Evolutionary conservation across 2,888 invertebrate species (phyloP), one percentile per base, ranked within the genome.

Genomic region (Diadegma fenestrale): DNA sequence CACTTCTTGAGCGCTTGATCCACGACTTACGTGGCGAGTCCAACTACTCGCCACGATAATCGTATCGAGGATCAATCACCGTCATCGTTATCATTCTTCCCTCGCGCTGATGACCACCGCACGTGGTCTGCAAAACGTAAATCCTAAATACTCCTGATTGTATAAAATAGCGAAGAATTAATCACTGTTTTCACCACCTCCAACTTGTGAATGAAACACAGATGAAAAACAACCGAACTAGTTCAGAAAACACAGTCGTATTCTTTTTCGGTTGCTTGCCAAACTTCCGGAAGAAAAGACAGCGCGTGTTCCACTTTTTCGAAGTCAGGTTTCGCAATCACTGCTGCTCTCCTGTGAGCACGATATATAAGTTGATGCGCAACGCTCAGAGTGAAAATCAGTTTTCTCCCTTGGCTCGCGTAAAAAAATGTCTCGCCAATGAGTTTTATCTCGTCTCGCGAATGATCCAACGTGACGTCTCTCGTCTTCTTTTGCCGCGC

Each of bases 11-110:
- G 58, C 66, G 37, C 73, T 73, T 43, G 41, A 10, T 69, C 73
- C 43, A 45, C 19, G 77, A 73, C 61, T 76, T 80, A 68, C 82
- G 85, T 77, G 80, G 82, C 85, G 77, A 86, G 85, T 78, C 80
- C 68, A 63, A 86, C 85, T 80, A 86, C 82, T 83, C 85, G 85
- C 80, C 85, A 83, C 85, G 82, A 86, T 75, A 78, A 71, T 83
- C 82, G 77, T 80, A 76, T 77, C 82, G 82, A 83, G 77, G 77
- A 78, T 86, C 85, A 73, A 45, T 77, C 80, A 82, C 58, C 80
- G 76, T 80, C 82, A 78, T 86, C 80, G 45, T 86, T 80, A 82
- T 80, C 82, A 45, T 73, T 73, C 54, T 82, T 76, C 66, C 64
- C 54, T 64, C 72, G 7, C 51, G 17, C 37, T 63, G 81, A 85